phyloP scores from a whole-genome alignment of 1,140 invertebrate species.

The Drosophila grimshawi region DNA sequence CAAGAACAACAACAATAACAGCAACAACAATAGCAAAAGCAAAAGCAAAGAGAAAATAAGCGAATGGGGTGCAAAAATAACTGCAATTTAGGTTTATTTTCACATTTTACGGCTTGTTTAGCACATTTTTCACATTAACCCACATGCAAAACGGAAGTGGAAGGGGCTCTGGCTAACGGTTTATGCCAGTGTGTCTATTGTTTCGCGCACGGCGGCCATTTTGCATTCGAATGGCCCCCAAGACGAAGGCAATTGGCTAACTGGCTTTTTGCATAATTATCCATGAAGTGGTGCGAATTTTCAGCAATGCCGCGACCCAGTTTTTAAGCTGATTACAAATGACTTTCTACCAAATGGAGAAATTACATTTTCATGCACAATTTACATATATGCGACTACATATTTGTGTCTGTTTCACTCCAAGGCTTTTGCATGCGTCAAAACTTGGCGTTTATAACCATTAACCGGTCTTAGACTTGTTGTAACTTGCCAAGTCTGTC shows the following conservation, averaged over 20 bases:
- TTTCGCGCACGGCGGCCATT: slow-evolving; percentile 53
- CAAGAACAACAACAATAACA: slow-evolving; percentile 3
- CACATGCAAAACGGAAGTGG: slow-evolving; percentile 51
- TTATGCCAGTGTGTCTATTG: slow-evolving; percentile 58
- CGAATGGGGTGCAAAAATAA: slow-evolving; percentile 32
- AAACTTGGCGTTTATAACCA: background rate
- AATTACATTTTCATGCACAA: background rate
- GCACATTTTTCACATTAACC: slow-evolving; percentile 80
- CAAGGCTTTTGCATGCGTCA: slow-evolving; percentile 1
- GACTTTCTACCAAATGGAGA: background rate
- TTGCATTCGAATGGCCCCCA: slow-evolving; percentile 51
- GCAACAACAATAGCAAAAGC: background rate
- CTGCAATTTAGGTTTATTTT: slow-evolving; percentile 40
- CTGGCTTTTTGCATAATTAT: slow-evolving; percentile 77
- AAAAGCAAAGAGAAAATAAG: background rate
- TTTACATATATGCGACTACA: background rate
- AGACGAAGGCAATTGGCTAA: slow-evolving; percentile 58
- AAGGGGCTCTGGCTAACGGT: slow-evolving; percentile 17
- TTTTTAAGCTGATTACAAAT: slow-evolving; percentile 42
- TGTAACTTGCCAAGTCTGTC: no score
- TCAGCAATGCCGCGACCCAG: slow-evolving; percentile 52
- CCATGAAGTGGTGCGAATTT: slow-evolving; percentile 33
- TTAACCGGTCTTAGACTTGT: no score
- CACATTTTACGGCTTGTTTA: slow-evolving; percentile 54
- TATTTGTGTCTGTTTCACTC: background rate